phyloP scores from a whole-genome alignment of 1,140 invertebrate genomes.

The Zelostemma sp. region DNA sequence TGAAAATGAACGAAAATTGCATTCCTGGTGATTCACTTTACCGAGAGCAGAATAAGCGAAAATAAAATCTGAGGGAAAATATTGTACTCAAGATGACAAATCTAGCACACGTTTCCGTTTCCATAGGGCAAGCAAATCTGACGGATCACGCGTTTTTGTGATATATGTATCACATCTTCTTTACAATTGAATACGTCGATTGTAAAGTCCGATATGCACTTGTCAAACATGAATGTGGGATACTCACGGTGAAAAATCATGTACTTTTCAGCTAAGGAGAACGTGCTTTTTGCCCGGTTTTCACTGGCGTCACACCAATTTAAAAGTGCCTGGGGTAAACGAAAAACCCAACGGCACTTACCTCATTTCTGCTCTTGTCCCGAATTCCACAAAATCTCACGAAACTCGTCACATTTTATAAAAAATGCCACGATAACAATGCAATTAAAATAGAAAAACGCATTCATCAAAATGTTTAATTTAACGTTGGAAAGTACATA shows the following conservation, averaged over 20 bases:
- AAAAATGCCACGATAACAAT: too few relatives aligned
- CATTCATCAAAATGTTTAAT: too few relatives aligned
- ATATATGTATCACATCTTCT: conserved; percentile 21
- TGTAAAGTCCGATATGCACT: conserved; percentile 31
- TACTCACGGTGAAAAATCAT: conserved; percentile 37
- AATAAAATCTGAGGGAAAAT: conserved; percentile 3
- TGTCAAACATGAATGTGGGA: conserved; percentile 38
- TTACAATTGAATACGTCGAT: conserved; percentile 35
- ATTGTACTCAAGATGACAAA: conserved; percentile 17
- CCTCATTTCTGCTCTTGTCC: conserved; percentile 37
- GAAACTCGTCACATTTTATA: too few relatives aligned
- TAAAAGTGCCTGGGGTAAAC: conserved; percentile 32
- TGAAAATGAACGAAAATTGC: too few relatives aligned
- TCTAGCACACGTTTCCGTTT: conserved; percentile 12
- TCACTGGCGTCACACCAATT: conserved; percentile 26
- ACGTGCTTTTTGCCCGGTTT: conserved; percentile 46
- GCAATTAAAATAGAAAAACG: too few relatives aligned
- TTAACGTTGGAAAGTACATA: too few relatives aligned
- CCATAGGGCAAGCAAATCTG: conserved; percentile 22
- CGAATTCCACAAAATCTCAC: too few relatives aligned
- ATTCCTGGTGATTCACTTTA: not conserved
- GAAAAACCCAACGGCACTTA: conserved; percentile 42
- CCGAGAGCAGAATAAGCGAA: not conserved
- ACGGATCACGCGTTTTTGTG: conserved; percentile 16
- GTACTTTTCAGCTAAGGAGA: conserved; percentile 24